These are phyloP conservation scores for Holotrichia oblita DNA, from an alignment of 1,140 invertebrate species.

Conservation along the genomic window DNA sequence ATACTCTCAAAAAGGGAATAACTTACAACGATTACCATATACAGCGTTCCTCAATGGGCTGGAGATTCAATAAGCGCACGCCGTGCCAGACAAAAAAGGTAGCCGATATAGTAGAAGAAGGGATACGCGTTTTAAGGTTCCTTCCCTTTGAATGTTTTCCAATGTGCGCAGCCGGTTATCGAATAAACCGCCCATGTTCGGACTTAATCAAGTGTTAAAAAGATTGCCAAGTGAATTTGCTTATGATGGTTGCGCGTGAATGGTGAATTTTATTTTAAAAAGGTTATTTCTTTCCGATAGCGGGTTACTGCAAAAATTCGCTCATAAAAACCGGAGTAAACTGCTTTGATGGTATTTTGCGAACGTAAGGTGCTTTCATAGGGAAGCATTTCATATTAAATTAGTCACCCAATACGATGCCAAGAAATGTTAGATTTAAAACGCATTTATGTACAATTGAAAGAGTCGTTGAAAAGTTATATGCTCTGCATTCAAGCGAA, in stretches of 20 bases:
- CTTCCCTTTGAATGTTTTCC: constrained; percentile 35
- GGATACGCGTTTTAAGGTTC: constrained; percentile 2
- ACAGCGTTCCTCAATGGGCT: neutral
- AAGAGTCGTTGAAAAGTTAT: no score
- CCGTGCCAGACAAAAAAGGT: constrained; percentile 2
- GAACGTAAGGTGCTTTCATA: no score
- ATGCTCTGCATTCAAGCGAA: no score
- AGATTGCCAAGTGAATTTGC: constrained; percentile 37
- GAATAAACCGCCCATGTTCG: constrained; percentile 39
- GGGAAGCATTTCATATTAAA: no score
- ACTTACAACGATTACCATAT: neutral
- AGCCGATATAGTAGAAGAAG: neutral
- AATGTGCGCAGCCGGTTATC: constrained; percentile 33
- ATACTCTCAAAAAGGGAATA: constrained; percentile 25
- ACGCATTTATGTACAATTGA: no score
- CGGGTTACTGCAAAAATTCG: neutral
- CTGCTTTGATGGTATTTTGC: neutral
- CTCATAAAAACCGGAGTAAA: neutral
- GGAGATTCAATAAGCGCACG: neutral
- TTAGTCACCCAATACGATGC: no score
- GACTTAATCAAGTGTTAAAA: constrained; percentile 41
- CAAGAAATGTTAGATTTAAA: no score
- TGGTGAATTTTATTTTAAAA: constrained; percentile 36
- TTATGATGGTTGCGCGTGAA: constrained; percentile 37
- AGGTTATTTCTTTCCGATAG: constrained; percentile 9